Evolutionary conservation across 2,113 vertebrate species (phyloP).

Genomic region (Mastomys coucha): DNA sequence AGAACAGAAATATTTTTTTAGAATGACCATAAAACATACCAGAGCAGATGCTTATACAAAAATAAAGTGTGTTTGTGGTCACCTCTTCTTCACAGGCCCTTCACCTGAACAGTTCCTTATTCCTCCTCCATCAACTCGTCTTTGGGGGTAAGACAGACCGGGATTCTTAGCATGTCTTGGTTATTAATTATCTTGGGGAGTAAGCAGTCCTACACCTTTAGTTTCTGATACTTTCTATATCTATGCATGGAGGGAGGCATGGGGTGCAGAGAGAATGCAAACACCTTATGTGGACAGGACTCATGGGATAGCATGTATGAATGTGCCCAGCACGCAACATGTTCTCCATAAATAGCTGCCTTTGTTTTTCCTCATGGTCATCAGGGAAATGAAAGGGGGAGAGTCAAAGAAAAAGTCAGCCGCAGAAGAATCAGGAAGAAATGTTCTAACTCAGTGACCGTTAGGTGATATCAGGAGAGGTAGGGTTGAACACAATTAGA

Average conservation of each 20-base stretch:
- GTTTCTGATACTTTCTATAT: not conserved
- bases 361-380: not conserved
- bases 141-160: not conserved
- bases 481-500: not conserved
- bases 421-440: not conserved
- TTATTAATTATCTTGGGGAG: not conserved
- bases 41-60: not conserved
- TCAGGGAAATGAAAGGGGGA: not conserved
- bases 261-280: not conserved
- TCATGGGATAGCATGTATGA: not conserved
- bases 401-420: not conserved
- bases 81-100: not conserved
- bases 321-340: not conserved
- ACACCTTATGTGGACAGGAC: not conserved
- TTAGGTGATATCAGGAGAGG: no score
- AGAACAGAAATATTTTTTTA: not conserved
- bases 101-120: not conserved
- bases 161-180: not conserved
- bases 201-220: not conserved
- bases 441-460: no score
- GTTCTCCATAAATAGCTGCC: conserved; percentile 1
- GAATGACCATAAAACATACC: not conserved
- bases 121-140: not conserved
- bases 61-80: not conserved
- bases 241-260: not conserved